Evolutionary conservation across 2,113 vertebrate genomes (phyloP).

Genomic region (Neodon shergylaensis): DNA sequence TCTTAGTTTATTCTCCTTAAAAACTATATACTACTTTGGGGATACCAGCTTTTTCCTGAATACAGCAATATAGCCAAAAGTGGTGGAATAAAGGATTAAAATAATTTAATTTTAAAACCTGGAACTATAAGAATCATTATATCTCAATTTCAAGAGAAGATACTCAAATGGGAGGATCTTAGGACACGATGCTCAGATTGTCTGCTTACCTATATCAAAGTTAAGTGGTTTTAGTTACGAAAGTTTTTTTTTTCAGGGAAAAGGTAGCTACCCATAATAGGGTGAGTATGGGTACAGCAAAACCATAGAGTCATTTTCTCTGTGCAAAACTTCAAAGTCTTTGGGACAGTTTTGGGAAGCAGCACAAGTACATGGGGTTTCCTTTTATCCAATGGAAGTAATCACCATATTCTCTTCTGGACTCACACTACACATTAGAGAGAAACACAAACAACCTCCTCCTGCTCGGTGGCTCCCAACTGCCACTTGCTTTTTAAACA

Average conservation of each 20-base stretch:
- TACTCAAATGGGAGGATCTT: not conserved
- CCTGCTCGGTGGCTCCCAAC: not conserved
- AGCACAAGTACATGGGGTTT: not conserved
- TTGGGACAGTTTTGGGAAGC: not conserved
- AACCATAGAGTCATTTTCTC: not conserved
- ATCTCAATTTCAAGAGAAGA: constrained; percentile 30
- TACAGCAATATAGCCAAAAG: constrained; percentile 31
- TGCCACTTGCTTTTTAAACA: not conserved
- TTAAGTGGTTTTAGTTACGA: not conserved
- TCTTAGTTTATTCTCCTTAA: not conserved
- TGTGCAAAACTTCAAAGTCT: not conserved
- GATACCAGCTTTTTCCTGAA: constrained; percentile 7
- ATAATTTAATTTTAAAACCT: constrained; percentile 36
- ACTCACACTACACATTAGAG: not conserved
- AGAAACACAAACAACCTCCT: not conserved
- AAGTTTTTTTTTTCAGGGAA: not conserved
- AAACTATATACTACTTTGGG: not conserved
- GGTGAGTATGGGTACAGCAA: not conserved
- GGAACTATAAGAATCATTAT: not conserved
- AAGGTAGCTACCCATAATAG: not conserved
- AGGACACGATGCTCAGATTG: not conserved
- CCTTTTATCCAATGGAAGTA: constrained; percentile 36
- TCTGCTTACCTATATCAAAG: not conserved
- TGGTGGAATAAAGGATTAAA: not conserved
- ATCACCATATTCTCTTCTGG: not conserved